Evolutionary conservation across 2,797 vertebrate species (phyloP).

Genomic region (Premnoplex brunnescens): DNA sequence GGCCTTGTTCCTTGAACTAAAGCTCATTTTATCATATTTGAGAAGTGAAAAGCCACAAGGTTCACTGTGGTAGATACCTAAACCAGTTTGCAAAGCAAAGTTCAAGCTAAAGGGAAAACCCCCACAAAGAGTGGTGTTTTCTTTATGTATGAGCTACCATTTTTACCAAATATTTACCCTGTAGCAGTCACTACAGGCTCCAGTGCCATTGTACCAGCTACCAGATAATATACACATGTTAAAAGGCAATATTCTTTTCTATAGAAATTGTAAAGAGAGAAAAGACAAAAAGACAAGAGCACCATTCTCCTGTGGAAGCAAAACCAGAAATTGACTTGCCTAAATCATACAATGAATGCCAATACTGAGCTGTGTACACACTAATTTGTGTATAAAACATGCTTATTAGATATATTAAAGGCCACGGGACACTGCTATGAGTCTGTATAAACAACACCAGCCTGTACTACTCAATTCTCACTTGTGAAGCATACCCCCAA

Average conservation of each 20-base stretch:
- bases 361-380: neutral
- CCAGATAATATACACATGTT: neutral
- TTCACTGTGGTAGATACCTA: neutral
- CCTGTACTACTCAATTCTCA: neutral
- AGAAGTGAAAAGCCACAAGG: neutral
- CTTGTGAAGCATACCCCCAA: neutral
- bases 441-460: neutral
- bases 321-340: constrained; percentile 1
- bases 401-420: constrained; percentile 15
- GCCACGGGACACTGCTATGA: neutral
- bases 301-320: neutral
- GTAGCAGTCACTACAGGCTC: neutral
- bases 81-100: neutral
- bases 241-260: neutral
- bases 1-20: neutral
- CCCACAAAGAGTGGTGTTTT: neutral
- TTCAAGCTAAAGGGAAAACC: neutral
- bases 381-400: neutral
- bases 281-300: neutral
- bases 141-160: neutral
- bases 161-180: constrained; percentile 6
- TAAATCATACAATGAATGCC: neutral
- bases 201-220: neutral
- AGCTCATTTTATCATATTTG: neutral
- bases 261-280: neutral